These are phyloP conservation scores for Aphaenogaster floridana DNA, from an alignment of 1,140 invertebrate species.

Conservation along the genomic window DNA sequence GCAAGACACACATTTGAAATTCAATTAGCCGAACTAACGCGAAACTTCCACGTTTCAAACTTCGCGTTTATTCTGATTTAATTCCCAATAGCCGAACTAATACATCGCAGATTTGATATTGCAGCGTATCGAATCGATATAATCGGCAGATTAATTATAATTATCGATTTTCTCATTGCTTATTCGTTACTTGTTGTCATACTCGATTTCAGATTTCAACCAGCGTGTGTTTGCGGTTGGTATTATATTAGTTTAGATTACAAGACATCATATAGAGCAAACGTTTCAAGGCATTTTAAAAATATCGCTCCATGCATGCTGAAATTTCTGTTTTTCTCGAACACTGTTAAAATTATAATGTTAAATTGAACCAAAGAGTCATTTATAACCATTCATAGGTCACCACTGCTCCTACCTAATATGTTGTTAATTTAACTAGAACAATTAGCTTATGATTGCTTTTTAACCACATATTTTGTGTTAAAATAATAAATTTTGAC, in stretches of 20 bases:
- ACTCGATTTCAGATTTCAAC: conserved; percentile 15
- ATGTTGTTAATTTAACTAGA: no score
- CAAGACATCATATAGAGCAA: neutral
- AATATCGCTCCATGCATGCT: neutral
- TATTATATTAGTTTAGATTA: neutral
- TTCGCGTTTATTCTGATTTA: conserved; percentile 39
- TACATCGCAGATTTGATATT: conserved; percentile 3
- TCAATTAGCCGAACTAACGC: conserved; percentile 43
- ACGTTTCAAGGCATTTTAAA: conserved; percentile 33
- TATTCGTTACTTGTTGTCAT: neutral
- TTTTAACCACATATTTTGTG: no score
- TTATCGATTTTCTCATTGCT: neutral
- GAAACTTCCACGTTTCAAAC: neutral
- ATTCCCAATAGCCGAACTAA: conserved; percentile 20
- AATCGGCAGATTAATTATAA: conserved; percentile 21
- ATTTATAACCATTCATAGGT: no score
- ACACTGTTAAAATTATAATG: no score
- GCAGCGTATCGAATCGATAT: neutral
- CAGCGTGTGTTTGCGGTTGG: neutral
- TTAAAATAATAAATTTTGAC: no score
- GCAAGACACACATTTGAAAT: conserved; percentile 55
- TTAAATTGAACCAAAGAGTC: no score
- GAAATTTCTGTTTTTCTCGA: conserved; percentile 3
- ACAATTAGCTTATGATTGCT: no score
- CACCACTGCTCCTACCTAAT: no score